Percentiles rank a stretch among this genome's conserved stretches.
Conservation (phyloP, 2,797 vertebrate genomes). For the Trachops cirrhosus region DNA sequence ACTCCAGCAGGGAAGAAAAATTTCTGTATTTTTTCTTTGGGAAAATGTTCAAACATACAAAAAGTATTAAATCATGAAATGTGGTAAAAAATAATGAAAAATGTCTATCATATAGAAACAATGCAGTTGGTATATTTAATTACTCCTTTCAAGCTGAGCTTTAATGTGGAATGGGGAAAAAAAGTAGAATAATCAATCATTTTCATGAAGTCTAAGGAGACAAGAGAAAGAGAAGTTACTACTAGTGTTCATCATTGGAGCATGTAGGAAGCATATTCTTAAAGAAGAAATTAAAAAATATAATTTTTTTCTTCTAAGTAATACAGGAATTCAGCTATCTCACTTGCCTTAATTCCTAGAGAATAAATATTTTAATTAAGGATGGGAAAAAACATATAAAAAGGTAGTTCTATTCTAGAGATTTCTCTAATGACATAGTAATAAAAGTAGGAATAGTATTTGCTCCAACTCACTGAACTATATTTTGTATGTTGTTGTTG, state of each 20-base stretch:
- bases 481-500: background rate
- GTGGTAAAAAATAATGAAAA: background rate
- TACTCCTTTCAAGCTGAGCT: background rate
- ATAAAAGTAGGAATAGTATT: background rate
- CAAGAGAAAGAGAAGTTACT: background rate
- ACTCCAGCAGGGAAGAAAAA: background rate
- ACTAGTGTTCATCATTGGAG: background rate
- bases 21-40: background rate
- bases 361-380: constrained; percentile 30
- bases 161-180: background rate
- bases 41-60: background rate
- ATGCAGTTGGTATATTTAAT: background rate
- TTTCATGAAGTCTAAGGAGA: background rate
- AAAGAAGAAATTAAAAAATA: background rate
- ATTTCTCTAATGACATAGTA: background rate
- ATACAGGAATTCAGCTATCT: background rate
- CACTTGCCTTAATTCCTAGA: background rate
- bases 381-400: background rate
- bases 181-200: background rate
- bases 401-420: background rate
- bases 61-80: background rate
- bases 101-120: background rate
- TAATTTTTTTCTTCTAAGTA: background rate
- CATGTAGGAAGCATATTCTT: background rate
- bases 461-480: background rate